These are phyloP conservation scores for Myopa tessellatipennis DNA, from an alignment of 2,888 invertebrate genomes.

Conservation along the genomic window DNA sequence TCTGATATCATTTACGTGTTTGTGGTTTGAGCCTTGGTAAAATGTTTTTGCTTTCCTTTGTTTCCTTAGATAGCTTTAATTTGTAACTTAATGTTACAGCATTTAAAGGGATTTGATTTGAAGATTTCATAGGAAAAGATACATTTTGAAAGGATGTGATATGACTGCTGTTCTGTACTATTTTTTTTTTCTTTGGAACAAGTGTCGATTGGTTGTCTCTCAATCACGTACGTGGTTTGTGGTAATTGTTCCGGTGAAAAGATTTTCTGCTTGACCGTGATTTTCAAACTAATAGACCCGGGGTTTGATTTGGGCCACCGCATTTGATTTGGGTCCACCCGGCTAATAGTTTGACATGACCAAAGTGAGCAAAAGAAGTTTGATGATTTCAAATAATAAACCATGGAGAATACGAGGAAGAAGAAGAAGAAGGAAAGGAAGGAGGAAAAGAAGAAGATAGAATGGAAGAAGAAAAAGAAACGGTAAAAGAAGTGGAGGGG, in stretches of 20 bases:
- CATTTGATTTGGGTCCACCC: too few species aligned
- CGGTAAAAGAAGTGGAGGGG: too few species aligned
- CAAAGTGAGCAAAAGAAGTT: too few species aligned
- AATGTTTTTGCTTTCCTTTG: background rate
- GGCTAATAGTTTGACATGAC: too few species aligned
- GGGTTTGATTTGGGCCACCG: too few species aligned
- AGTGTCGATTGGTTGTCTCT: background rate
- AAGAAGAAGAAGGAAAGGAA: too few species aligned
- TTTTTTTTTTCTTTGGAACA: background rate
- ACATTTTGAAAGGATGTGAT: slow-evolving; percentile 10
- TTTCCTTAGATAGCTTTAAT: slow-evolving; percentile 2
- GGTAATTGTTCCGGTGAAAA: background rate
- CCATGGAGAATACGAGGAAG: too few species aligned
- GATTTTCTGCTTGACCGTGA: background rate
- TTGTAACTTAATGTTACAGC: slow-evolving; percentile 27
- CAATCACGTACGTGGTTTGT: slow-evolving; percentile 10
- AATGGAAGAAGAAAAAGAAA: too few species aligned
- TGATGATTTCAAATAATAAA: too few species aligned
- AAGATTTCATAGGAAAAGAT: slow-evolving; percentile 6
- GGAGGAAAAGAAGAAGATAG: too few species aligned
- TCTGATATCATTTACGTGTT: slow-evolving; percentile 26
- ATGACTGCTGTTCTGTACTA: background rate
- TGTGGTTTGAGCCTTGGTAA: slow-evolving; percentile 23
- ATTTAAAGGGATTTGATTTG: slow-evolving; percentile 16
- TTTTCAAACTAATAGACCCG: background rate